Percentiles rank a stretch among this genome's conserved stretches.
These are phyloP conservation scores for Globodera ellingtonae DNA, from an alignment of 1,140 invertebrate species.

Conservation along the genomic window DNA sequence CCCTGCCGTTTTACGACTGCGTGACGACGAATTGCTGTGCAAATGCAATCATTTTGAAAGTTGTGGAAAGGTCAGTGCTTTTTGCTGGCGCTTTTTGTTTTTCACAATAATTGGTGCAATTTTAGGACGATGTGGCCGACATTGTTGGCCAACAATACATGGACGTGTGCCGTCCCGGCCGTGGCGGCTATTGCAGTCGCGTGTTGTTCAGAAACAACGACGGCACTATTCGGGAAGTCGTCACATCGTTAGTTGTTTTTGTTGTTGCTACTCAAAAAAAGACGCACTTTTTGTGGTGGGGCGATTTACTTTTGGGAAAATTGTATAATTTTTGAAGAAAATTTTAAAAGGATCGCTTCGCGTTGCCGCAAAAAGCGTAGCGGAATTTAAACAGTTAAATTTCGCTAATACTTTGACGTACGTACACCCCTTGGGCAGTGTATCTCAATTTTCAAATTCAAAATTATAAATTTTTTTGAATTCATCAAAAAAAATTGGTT, in stretches of 20 bases:
- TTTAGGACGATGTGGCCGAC: conserved; percentile 27
- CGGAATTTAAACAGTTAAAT: too few relatives aligned
- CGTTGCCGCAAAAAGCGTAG: too few relatives aligned
- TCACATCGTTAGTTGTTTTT: conserved; percentile 27
- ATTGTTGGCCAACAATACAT: conserved; percentile 25
- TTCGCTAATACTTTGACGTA: too few relatives aligned
- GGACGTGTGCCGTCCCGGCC: conserved; percentile 23
- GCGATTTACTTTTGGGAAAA: too few relatives aligned
- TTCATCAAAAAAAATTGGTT: background rate
- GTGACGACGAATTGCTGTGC: conserved; percentile 32
- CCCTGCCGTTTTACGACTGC: background rate
- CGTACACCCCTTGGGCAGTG: too few relatives aligned
- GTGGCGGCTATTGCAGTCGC: conserved; percentile 27
- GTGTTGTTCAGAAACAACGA: conserved; percentile 13
- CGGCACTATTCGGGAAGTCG: conserved; percentile 27
- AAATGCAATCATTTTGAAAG: conserved; percentile 21
- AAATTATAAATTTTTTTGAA: conserved; percentile 14
- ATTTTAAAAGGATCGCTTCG: too few relatives aligned
- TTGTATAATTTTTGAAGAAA: too few relatives aligned
- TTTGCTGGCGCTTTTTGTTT: background rate
- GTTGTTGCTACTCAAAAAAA: too few relatives aligned
- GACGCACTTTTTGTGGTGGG: too few relatives aligned
- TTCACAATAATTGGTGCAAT: background rate
- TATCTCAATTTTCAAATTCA: too few relatives aligned
- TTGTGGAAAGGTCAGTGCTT: background rate